Percentiles rank a stretch among this genome's conserved stretches.
Conservation (phyloP, 2,888 invertebrate species). For the Asteroscopus sphinx region DNA sequence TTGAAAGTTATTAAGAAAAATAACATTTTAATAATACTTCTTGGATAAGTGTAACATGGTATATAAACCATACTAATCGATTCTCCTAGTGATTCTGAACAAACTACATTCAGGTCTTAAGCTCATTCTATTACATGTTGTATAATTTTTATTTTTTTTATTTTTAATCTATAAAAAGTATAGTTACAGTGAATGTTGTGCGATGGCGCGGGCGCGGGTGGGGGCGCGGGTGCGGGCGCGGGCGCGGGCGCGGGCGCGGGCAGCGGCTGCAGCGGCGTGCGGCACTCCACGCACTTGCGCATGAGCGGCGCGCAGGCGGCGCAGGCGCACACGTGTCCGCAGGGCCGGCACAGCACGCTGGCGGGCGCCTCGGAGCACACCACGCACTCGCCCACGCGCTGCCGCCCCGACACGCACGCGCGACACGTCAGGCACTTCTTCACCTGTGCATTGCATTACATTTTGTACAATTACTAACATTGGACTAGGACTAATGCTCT, state of each 20-base stretch:
- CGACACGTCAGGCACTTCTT: slow-evolving; percentile 98
- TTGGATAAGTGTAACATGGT: too few relatives aligned
- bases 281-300: slow-evolving; percentile 99
- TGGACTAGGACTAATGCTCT: too few relatives aligned
- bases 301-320: slow-evolving; percentile 96
- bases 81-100: too few relatives aligned
- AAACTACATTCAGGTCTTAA: too few relatives aligned
- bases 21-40: too few relatives aligned
- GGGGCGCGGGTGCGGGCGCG: slow-evolving; percentile 51
- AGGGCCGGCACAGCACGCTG: slow-evolving; percentile 97
- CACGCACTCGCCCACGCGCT: slow-evolving; percentile 97
- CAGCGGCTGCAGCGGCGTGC: slow-evolving; percentile 92
- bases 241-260: slow-evolving; percentile 92
- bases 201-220: slow-evolving; percentile 16
- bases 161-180: too few relatives aligned
- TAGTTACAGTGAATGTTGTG: slow-evolving; percentile 64
- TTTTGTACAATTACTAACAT: too few relatives aligned
- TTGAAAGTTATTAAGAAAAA: too few relatives aligned
- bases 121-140: too few relatives aligned
- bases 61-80: too few relatives aligned
- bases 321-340: slow-evolving; percentile 98
- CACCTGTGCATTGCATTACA: slow-evolving; percentile 84
- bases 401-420: slow-evolving; percentile 92
- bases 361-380: slow-evolving; percentile 98
- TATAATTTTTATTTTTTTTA: too few relatives aligned